A percentile compares a stretch with the other conserved stretches of the same genome.
phyloP scores from a whole-genome alignment of 2,113 vertebrate species.

The Egretta garzetta region DNA sequence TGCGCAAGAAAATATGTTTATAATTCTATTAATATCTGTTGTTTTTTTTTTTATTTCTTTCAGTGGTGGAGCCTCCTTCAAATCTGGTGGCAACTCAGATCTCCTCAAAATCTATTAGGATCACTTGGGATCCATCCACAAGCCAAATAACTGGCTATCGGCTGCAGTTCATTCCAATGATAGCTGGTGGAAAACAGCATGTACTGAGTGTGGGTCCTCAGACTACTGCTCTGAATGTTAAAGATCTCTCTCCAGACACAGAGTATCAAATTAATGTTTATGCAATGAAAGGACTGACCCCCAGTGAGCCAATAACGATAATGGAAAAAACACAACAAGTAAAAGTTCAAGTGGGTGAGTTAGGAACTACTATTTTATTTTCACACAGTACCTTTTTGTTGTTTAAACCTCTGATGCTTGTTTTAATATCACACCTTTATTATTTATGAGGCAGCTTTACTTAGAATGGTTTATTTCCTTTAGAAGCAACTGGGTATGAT shows the following conservation, averaged over 20 bases:
- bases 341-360: slow-evolving; percentile 91
- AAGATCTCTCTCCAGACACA: slow-evolving; percentile 88
- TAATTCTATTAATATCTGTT: neutral
- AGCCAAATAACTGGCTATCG: slow-evolving; percentile 90
- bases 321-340: slow-evolving; percentile 90
- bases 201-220: slow-evolving; percentile 83
- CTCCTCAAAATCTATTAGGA: slow-evolving; percentile 88
- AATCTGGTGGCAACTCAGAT: slow-evolving; percentile 85
- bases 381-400: neutral
- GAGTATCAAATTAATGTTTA: slow-evolving; percentile 90
- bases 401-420: neutral
- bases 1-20: neutral
- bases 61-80: slow-evolving; percentile 90
- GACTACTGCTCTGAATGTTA: slow-evolving; percentile 82
- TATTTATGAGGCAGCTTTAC: neutral
- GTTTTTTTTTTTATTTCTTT: slow-evolving; percentile 25
- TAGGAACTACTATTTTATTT: neutral
- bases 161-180: slow-evolving; percentile 89
- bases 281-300: slow-evolving; percentile 85
- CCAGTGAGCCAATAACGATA: slow-evolving; percentile 83
- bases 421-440: neutral
- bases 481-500: neutral
- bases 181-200: slow-evolving; percentile 80
- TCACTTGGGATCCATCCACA: slow-evolving; percentile 86
- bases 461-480: neutral